Evolutionary conservation across 2,888 invertebrate species (phyloP).

Genomic region (Theristus sp.): DNA sequence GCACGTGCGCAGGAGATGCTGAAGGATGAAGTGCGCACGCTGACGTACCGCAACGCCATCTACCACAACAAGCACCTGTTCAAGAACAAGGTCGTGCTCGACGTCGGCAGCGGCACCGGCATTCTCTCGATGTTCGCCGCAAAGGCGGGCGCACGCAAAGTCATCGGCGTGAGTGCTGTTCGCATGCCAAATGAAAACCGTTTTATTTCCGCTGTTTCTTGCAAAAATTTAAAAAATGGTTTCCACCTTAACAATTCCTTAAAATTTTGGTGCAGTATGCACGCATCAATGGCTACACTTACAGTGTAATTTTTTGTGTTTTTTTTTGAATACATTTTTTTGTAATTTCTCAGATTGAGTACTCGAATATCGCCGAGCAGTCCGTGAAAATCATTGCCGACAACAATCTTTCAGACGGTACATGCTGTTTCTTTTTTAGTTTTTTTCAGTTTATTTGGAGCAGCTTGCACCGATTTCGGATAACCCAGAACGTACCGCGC

Average conservation of each 20-base stretch:
- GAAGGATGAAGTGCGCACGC: constrained; percentile 93
- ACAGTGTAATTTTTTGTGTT: background rate
- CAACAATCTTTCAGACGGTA: constrained; percentile 36
- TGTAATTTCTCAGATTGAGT: constrained; percentile 49
- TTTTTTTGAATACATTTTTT: background rate
- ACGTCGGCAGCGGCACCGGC: constrained; percentile 96
- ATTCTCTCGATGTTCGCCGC: constrained; percentile 99
- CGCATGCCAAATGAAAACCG: too few relatives aligned
- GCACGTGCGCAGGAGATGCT: constrained; percentile 84
- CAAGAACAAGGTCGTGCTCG: constrained; percentile 67
- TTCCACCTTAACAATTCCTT: background rate
- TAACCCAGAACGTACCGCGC: too few relatives aligned
- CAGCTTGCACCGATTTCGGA: too few relatives aligned
- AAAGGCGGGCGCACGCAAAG: constrained; percentile 83
- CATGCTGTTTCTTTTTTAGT: constrained; percentile 12
- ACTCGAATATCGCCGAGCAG: constrained; percentile 93
- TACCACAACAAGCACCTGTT: constrained; percentile 97
- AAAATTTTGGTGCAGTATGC: background rate
- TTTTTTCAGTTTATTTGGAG: too few relatives aligned
- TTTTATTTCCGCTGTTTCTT: too few relatives aligned
- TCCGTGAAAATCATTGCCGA: constrained; percentile 75
- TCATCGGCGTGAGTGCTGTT: constrained; percentile 50
- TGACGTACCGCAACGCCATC: constrained; percentile 96
- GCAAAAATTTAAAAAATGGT: too few relatives aligned
- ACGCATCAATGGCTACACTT: too few relatives aligned